A percentile compares a stretch with the other conserved stretches of the same genome.
phyloP scores from a whole-genome alignment of 2,888 invertebrate species.

The Aleiodes alternator region DNA sequence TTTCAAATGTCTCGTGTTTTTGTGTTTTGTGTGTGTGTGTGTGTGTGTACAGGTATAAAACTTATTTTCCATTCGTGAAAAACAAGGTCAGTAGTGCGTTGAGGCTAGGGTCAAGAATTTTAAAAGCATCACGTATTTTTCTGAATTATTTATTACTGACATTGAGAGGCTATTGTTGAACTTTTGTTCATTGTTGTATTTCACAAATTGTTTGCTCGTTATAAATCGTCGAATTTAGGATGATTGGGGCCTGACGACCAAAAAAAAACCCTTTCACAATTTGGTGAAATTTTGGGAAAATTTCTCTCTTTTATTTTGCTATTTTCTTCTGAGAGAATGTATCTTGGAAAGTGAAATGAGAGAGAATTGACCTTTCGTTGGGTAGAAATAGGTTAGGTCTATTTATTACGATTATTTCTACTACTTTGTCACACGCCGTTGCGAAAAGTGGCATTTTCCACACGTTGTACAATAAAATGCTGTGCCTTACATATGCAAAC shows the following conservation, averaged over 20 bases:
- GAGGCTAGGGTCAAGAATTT: background rate
- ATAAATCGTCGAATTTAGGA: background rate
- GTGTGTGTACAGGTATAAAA: no score
- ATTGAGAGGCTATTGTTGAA: conserved; percentile 3
- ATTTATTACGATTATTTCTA: no score
- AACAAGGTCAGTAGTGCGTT: conserved; percentile 63
- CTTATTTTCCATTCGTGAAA: conserved; percentile 30
- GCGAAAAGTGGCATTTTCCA: no score
- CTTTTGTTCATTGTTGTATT: conserved; percentile 7
- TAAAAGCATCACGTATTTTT: background rate
- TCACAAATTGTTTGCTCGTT: background rate
- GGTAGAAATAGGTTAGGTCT: no score
- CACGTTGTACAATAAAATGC: no score
- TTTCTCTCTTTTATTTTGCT: background rate
- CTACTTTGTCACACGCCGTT: no score
- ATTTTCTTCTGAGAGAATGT: no score
- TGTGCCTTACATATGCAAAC: no score
- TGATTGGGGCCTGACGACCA: background rate
- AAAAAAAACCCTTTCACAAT: background rate
- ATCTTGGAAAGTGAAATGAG: no score
- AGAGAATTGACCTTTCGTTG: no score
- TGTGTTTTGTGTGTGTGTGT: no score
- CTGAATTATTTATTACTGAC: conserved; percentile 27
- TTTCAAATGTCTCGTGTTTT: no score
- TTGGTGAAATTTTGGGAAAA: background rate